Evolutionary conservation across 2,797 vertebrate species (phyloP).

Genomic region (Ctenochaetus hawaiiensis): DNA sequence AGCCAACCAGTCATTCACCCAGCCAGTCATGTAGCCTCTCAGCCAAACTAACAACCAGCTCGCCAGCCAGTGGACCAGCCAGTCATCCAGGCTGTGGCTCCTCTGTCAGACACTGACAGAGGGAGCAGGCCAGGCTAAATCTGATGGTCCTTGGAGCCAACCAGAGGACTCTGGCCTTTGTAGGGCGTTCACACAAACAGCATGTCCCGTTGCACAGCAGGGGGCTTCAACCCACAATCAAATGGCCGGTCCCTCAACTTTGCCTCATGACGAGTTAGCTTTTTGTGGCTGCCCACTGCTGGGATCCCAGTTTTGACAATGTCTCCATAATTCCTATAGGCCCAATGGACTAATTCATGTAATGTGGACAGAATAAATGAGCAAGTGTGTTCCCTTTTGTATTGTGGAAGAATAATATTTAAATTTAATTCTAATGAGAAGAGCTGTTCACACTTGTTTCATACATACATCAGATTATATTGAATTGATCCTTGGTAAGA

Average conservation of each 20-base stretch:
- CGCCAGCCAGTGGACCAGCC: slow-evolving; percentile 72
- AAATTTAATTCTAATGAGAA: slow-evolving; percentile 46
- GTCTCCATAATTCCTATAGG: slow-evolving; percentile 59
- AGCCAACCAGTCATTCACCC: slow-evolving; percentile 78
- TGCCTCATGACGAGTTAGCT: slow-evolving; percentile 78
- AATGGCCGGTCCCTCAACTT: slow-evolving; percentile 71
- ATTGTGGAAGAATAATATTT: slow-evolving; percentile 40
- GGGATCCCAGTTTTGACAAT: slow-evolving; percentile 63
- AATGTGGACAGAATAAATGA: slow-evolving; percentile 40
- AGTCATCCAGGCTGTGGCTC: slow-evolving; percentile 67
- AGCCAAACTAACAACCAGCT: slow-evolving; percentile 68
- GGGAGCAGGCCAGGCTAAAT: slow-evolving; percentile 73
- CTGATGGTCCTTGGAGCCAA: slow-evolving; percentile 76
- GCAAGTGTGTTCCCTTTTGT: slow-evolving; percentile 29
- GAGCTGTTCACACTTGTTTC: slow-evolving; percentile 7
- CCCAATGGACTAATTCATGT: slow-evolving; percentile 29
- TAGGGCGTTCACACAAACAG: slow-evolving; percentile 76
- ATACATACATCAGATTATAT: slow-evolving; percentile 36
- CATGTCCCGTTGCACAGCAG: slow-evolving; percentile 67
- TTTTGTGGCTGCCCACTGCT: slow-evolving; percentile 59
- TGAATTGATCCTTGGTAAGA: slow-evolving; percentile 35
- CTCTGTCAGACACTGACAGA: slow-evolving; percentile 73
- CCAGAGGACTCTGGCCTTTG: slow-evolving; percentile 78
- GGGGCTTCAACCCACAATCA: slow-evolving; percentile 74
- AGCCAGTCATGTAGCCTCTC: slow-evolving; percentile 66